phyloP scores from a whole-genome alignment of 2,888 invertebrate genomes.

The Cataglyphis albicans region DNA sequence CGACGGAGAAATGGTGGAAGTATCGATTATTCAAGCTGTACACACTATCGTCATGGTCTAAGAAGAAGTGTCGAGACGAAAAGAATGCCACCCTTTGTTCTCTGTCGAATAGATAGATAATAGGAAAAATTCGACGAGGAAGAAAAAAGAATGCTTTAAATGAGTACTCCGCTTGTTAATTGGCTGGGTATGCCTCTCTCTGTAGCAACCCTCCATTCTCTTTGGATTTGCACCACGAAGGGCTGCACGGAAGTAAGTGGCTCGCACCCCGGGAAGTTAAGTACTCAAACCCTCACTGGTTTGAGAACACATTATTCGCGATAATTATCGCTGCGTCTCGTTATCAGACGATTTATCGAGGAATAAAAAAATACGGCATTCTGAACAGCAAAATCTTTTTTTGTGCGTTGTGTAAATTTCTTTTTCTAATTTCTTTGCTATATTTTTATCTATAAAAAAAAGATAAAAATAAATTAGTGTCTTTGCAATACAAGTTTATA shows the following conservation, averaged over 20 bases:
- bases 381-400: neutral
- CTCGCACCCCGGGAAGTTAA: slow-evolving; percentile 45
- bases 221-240: slow-evolving; percentile 32
- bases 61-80: slow-evolving; percentile 40
- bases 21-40: slow-evolving; percentile 56
- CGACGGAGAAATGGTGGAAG: slow-evolving; percentile 42
- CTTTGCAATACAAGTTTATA: neutral
- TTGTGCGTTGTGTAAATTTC: neutral
- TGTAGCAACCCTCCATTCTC: slow-evolving; percentile 30
- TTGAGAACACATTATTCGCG: slow-evolving; percentile 32
- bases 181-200: slow-evolving; percentile 30
- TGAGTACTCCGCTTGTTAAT: slow-evolving; percentile 38
- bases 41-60: slow-evolving; percentile 32
- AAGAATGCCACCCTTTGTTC: neutral
- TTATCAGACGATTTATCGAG: slow-evolving; percentile 19
- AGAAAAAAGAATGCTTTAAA: slow-evolving; percentile 17
- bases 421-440: neutral
- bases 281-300: slow-evolving; percentile 34
- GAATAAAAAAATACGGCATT: neutral
- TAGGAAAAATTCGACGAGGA: neutral
- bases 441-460: neutral
- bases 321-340: slow-evolving; percentile 43
- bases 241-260: slow-evolving; percentile 43
- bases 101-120: neutral
- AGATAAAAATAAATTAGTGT: neutral